phyloP scores from a whole-genome alignment of 2,888 invertebrate genomes.

The Cheilosia variabilis region DNA sequence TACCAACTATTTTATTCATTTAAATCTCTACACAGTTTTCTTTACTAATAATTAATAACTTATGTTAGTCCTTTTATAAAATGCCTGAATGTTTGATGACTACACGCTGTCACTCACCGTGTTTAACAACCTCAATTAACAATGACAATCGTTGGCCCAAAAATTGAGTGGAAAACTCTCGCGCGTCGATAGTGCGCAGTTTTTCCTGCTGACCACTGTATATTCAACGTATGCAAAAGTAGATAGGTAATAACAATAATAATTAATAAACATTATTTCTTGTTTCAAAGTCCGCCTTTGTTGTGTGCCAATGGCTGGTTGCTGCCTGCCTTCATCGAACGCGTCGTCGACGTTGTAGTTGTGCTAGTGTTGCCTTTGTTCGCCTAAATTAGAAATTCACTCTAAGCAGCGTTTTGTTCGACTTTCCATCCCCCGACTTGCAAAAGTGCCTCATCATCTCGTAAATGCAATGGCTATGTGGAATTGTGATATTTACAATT shows the following conservation, averaged over 20 bases:
- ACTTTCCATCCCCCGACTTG: background rate
- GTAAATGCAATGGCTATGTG: slow-evolving; percentile 18
- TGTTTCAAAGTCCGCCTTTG: slow-evolving; percentile 57
- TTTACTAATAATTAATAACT: too few relatives aligned
- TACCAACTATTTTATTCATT: too few relatives aligned
- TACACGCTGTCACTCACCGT: too few relatives aligned
- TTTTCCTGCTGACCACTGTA: slow-evolving; percentile 6
- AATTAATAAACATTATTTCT: slow-evolving; percentile 44
- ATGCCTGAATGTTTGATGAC: too few relatives aligned
- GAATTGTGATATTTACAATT: slow-evolving; percentile 12
- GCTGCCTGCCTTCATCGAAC: background rate
- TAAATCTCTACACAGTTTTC: too few relatives aligned
- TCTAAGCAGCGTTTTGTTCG: background rate
- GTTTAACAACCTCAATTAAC: too few relatives aligned
- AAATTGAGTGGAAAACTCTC: background rate
- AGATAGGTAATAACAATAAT: slow-evolving; percentile 13
- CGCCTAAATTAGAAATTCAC: slow-evolving; percentile 25
- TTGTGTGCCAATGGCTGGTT: slow-evolving; percentile 4
- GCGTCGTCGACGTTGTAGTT: background rate
- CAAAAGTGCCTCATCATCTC: slow-evolving; percentile 7
- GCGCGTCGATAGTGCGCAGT: background rate
- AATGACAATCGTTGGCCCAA: background rate
- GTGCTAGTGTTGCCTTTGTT: slow-evolving; percentile 24
- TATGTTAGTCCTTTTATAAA: too few relatives aligned
- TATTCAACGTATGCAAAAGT: background rate